phyloP scores from a whole-genome alignment of 2,113 vertebrate genomes.

The Coptodon rendalli region DNA sequence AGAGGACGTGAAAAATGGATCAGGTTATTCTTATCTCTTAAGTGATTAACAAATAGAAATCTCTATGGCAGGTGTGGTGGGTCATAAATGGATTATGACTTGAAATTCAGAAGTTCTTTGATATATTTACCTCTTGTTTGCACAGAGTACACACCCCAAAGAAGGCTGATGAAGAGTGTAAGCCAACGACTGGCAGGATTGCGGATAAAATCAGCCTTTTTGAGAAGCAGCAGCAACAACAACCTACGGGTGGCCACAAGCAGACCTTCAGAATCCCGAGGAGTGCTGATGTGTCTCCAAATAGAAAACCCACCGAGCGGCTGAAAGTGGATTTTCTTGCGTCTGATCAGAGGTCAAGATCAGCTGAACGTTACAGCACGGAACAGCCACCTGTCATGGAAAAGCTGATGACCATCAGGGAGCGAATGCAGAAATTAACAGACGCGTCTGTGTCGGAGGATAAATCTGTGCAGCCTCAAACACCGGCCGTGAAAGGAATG shows the following conservation, averaged over 20 bases:
- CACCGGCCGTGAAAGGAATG: conserved; percentile 6
- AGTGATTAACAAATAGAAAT: neutral
- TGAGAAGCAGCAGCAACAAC: conserved; percentile 15
- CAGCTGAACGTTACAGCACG: neutral
- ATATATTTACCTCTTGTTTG: neutral
- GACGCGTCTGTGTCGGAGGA: neutral
- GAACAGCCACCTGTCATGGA: neutral
- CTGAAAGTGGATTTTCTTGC: neutral
- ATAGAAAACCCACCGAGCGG: neutral
- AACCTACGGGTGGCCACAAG: neutral
- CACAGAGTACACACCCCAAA: conserved; percentile 34
- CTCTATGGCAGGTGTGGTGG: neutral
- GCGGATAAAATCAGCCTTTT: conserved; percentile 66
- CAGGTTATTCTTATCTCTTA: neutral
- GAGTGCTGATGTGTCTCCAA: conserved; percentile 55
- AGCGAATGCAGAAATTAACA: conserved; percentile 32
- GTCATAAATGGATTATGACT: neutral
- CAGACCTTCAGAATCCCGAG: neutral
- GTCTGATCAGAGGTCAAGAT: conserved; percentile 36
- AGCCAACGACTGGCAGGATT: conserved; percentile 21
- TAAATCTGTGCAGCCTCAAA: neutral
- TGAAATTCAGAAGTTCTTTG: neutral
- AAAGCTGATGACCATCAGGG: conserved; percentile 30
- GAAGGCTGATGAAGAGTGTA: conserved; percentile 7
- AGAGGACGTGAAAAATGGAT: neutral